Base-by-base conservation (phyloP, 1,140 invertebrate genomes). In the Polypedilum pembai region DNA sequence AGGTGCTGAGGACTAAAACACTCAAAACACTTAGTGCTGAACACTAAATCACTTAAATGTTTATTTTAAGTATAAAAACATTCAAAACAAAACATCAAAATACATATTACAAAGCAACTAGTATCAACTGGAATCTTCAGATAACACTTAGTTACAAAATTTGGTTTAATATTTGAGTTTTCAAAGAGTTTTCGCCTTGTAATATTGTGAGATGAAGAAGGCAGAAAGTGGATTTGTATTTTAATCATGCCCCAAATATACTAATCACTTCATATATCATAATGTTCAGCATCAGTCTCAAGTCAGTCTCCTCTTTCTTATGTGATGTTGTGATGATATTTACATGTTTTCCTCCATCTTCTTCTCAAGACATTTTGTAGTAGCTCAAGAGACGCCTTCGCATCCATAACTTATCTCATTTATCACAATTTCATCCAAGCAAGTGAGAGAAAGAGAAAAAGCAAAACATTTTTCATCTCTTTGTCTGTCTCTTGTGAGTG, bases 381-480 rank as follows among this genome's bases (percentile, higher is more conserved):
- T n/a, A n/a, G 65, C 65, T 20, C 65, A 69, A 69, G 65, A 69
- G 65, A 69, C 65, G 65, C 65, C 65, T 69, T 69, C 17, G 20
- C 8, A 69, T 69, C 65, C 65, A 69, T 69, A 69, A 69, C 65
- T 69, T 69, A 69, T 69, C 65, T 69, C 65, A 66, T 69, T 69
- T 69, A 69, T 69, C 65, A 69, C 20, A 69, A 69, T 33, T 33
- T 33, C 24, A 33, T 33, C 5, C 24, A 33, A 33, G 24, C 24
- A 33, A 33, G 24, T 33, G 24, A 33, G n/a, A n/a, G n/a, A n/a
- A n/a, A 1, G 5, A 33, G 24, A 3, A 5, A 33, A 33, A 33
- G 24, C 24, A 33, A 33, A 33, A 33, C 24, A 33, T 33, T 33
- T 33, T 33, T 5, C 24, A 45, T 45, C 15, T 45, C 41, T 10